Percentiles rank a stretch among this genome's conserved stretches.
phyloP scores from a whole-genome alignment of 2,113 vertebrate genomes.

The Megaptera novaeangliae region DNA sequence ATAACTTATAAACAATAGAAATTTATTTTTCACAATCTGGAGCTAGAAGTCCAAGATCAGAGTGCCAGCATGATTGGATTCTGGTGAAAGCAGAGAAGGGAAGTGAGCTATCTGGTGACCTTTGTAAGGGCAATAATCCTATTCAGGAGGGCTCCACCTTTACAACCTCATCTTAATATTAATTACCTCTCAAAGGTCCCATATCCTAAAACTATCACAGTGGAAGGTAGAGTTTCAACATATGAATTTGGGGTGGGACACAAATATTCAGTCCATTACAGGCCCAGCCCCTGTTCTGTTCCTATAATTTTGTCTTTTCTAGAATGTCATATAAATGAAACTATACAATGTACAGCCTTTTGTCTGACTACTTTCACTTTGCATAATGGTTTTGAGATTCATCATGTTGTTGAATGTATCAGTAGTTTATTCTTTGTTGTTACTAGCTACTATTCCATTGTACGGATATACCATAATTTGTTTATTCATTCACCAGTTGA shows the following conservation, averaged over 20 bases:
- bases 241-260: not conserved
- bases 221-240: not conserved
- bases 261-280: not conserved
- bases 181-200: not conserved
- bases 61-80: not conserved
- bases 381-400: not conserved
- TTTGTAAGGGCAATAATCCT: not conserved
- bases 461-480: not conserved
- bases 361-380: not conserved
- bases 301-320: not conserved
- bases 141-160: not conserved
- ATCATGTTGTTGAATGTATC: not conserved
- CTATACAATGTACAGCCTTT: not conserved
- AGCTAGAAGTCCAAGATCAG: not conserved
- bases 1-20: not conserved
- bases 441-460: not conserved
- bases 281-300: not conserved
- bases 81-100: not conserved
- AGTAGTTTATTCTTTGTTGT: not conserved
- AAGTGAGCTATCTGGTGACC: not conserved
- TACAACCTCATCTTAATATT: not conserved
- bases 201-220: not conserved
- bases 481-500: not conserved
- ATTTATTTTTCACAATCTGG: not conserved
- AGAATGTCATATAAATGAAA: not conserved